phyloP scores from a whole-genome alignment of 2,888 invertebrate species.

The Gymnosoma rotundatum region DNA sequence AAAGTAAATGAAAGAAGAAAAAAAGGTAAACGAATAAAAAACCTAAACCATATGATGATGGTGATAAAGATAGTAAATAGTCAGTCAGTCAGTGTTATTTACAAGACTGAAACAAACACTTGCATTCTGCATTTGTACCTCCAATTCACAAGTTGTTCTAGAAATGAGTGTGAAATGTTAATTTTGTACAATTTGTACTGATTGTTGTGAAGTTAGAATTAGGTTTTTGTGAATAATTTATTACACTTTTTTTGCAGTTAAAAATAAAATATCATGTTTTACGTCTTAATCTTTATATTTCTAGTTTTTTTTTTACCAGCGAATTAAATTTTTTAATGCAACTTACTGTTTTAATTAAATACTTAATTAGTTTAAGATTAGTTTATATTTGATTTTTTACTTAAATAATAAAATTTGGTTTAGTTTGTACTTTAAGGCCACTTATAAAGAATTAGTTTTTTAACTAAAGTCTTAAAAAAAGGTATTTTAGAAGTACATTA shows the following conservation, averaged over 20 bases:
- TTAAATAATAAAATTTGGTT: too few relatives aligned
- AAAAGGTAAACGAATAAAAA: neutral
- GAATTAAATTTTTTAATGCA: neutral
- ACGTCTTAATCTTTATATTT: neutral
- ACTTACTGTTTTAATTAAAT: too few relatives aligned
- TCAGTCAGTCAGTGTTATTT: constrained; percentile 3
- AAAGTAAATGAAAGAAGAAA: neutral
- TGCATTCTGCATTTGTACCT: neutral
- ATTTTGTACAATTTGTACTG: constrained; percentile 65
- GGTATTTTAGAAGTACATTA: too few relatives aligned
- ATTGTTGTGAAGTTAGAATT: constrained; percentile 38
- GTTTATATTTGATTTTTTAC: too few relatives aligned
- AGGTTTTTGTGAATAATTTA: constrained; percentile 44
- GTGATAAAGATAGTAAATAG: constrained; percentile 45
- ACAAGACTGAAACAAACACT: neutral
- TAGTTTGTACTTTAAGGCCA: too few relatives aligned
- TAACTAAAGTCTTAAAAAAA: too few relatives aligned
- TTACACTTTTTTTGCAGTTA: constrained; percentile 18
- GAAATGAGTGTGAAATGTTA: constrained; percentile 64
- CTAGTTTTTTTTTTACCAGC: neutral
- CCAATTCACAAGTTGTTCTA: constrained; percentile 13
- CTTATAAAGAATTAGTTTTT: too few relatives aligned
- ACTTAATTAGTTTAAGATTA: too few relatives aligned
- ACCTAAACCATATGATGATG: constrained; percentile 60
- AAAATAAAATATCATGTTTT: neutral